Evolutionary conservation across 2,888 invertebrate species (phyloP).

Genomic region (Megastigmus dorsalis): DNA sequence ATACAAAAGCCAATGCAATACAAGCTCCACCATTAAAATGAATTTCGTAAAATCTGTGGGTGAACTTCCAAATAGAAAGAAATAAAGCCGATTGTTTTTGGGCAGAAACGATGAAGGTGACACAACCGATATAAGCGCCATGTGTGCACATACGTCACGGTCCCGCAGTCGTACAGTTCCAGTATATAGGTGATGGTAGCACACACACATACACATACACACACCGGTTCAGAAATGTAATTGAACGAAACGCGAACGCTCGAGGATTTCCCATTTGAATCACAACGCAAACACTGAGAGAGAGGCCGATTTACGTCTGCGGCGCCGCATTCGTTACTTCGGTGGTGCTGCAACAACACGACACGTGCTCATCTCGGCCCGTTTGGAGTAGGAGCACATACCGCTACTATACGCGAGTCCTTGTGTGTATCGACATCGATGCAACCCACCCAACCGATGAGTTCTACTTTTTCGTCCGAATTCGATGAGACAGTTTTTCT

Average conservation of each 20-base stretch:
- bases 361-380: slow-evolving; percentile 12
- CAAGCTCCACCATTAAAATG: too few relatives aligned
- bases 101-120: not conserved
- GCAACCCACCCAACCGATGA: too few relatives aligned
- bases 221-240: not conserved
- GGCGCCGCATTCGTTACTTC: not conserved
- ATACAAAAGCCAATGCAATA: too few relatives aligned
- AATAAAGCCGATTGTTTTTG: not conserved
- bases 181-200: too few relatives aligned
- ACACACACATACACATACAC: too few relatives aligned
- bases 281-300: slow-evolving; percentile 63
- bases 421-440: not conserved
- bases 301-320: slow-evolving; percentile 41
- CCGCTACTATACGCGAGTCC: not conserved
- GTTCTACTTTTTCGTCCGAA: too few relatives aligned
- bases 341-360: not conserved
- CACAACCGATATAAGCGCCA: not conserved
- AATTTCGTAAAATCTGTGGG: too few relatives aligned
- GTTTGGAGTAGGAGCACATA: not conserved
- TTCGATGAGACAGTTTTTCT: too few relatives aligned
- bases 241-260: slow-evolving; percentile 4
- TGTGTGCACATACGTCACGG: slow-evolving; percentile 30
- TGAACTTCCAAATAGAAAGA: too few relatives aligned
- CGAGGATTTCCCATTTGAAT: slow-evolving; percentile 64
- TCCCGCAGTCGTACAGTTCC: too few relatives aligned